Conservation (phyloP, 1,140 invertebrate genomes). For the Meloidogyne exigua region DNA sequence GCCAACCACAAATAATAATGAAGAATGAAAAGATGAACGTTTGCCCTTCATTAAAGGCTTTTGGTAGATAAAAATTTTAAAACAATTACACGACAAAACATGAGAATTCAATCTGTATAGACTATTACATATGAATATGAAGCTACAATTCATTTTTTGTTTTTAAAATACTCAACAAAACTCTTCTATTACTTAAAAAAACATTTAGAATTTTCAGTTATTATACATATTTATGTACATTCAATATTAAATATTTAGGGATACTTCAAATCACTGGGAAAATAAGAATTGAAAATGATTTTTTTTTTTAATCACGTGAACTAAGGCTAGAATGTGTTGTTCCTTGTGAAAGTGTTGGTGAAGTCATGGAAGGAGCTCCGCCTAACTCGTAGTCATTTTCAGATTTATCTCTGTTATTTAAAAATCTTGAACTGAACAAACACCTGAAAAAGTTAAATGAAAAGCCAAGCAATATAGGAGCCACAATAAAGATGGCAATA, state of each 20-base stretch:
- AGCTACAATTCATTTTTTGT: too few species aligned
- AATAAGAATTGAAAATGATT: too few species aligned
- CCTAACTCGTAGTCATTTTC: neutral
- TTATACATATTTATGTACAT: too few species aligned
- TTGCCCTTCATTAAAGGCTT: neutral
- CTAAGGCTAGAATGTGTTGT: neutral
- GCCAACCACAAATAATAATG: neutral
- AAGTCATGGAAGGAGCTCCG: neutral
- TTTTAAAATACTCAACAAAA: too few species aligned
- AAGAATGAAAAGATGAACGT: neutral
- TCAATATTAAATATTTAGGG: too few species aligned
- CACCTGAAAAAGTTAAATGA: neutral
- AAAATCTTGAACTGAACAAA: neutral
- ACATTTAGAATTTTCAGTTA: too few species aligned
- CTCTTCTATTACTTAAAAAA: too few species aligned
- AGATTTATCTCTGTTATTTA: neutral
- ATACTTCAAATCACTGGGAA: too few species aligned
- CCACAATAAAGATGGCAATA: neutral
- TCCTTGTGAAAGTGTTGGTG: neutral
- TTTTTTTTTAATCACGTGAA: neutral
- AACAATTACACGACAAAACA: neutral
- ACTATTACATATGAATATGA: too few species aligned
- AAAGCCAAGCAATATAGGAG: neutral
- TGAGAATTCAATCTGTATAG: too few species aligned
- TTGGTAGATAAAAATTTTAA: neutral